Percentiles rank a stretch among this genome's conserved stretches.
Evolutionary conservation across 2,113 vertebrate genomes (phyloP).

Genomic region (Sus scrofa): T2T-Sscrofa CM000818.6:68838001-68838500

Average conservation of each 20-base stretch:
- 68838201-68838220: background rate
- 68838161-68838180: constrained; percentile 45
- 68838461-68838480: background rate
- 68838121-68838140: constrained; percentile 59
- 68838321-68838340: background rate
- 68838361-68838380: background rate
- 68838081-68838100: constrained; percentile 72
- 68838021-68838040: constrained; percentile 66
- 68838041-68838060: background rate
- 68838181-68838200: background rate
- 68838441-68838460: background rate
- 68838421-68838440: constrained; percentile 44
- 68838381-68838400: background rate
- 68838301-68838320: background rate
- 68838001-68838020: constrained; percentile 62
- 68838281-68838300: background rate
- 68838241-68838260: background rate
- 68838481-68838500: constrained; percentile 25
- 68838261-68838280: background rate
- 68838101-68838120: constrained; percentile 58
- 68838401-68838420: constrained; percentile 19
- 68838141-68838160: constrained; percentile 7
- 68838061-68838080: constrained; percentile 61
- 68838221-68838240: background rate
- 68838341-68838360: background rate